Conservation (phyloP, 1,140 invertebrate genomes). For the Nasonia giraulti region DNA sequence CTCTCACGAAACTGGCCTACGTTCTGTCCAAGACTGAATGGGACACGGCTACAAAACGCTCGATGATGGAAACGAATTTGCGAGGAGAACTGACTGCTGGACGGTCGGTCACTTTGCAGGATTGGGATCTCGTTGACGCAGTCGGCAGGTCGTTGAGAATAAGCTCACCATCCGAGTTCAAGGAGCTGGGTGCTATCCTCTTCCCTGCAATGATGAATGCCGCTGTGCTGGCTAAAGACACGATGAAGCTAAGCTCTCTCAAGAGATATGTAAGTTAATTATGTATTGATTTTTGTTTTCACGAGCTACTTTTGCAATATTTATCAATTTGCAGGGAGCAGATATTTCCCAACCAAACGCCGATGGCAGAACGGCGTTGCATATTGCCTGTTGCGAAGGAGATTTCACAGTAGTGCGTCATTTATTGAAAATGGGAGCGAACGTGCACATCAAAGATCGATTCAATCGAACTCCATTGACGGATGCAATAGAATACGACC, state of each 20-base stretch:
- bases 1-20: conserved; percentile 93
- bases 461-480: conserved; percentile 78
- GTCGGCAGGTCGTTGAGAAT: conserved; percentile 81
- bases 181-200: conserved; percentile 82
- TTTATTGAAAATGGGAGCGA: conserved; percentile 87
- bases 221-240: conserved; percentile 81
- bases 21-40: conserved; percentile 90
- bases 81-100: conserved; percentile 80
- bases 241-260: conserved; percentile 75
- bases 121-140: conserved; percentile 80
- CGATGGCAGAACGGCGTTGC: conserved; percentile 87
- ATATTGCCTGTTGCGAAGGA: conserved; percentile 86
- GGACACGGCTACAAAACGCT: conserved; percentile 82
- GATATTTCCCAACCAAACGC: conserved; percentile 86
- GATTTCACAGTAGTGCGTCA: conserved; percentile 82
- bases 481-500: conserved; percentile 79
- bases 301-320: not conserved
- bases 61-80: conserved; percentile 87
- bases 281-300: not conserved
- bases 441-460: conserved; percentile 86
- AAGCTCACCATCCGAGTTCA: conserved; percentile 81
- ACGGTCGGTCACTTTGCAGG: conserved; percentile 66
- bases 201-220: conserved; percentile 86
- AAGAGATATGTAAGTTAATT: conserved; percentile 69
- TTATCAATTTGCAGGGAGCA: conserved; percentile 75